A percentile compares a stretch with the other conserved stretches of the same genome.
Conservation (phyloP, 2,113 vertebrate genomes). For the Syngnathus typhle region DNA sequence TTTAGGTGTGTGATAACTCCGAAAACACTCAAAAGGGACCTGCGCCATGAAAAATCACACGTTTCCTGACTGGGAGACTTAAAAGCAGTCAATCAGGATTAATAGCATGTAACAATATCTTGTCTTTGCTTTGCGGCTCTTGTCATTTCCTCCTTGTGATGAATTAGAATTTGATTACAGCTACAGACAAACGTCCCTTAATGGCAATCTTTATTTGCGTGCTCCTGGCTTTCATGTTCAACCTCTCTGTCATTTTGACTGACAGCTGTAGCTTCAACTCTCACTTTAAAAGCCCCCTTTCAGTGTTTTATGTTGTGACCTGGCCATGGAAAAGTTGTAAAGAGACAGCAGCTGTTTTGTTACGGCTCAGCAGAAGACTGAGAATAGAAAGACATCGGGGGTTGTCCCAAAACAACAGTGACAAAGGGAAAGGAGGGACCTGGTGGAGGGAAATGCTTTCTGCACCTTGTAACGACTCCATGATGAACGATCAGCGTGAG, state of each 20-base stretch:
- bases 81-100: conserved; percentile 46
- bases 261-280: conserved; percentile 59
- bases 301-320: conserved; percentile 56
- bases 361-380: conserved; percentile 44
- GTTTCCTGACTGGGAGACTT: conserved; percentile 35
- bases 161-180: conserved; percentile 60
- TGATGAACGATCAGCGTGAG: conserved; percentile 22
- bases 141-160: conserved; percentile 49
- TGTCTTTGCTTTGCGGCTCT: conserved; percentile 39
- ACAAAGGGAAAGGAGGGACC: conserved; percentile 14
- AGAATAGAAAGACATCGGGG: conserved; percentile 48
- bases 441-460: conserved; percentile 25
- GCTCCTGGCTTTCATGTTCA: conserved; percentile 38
- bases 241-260: conserved; percentile 34
- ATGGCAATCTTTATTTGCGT: conserved; percentile 27
- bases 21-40: conserved; percentile 16
- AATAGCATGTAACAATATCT: conserved; percentile 65
- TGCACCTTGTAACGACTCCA: conserved; percentile 19
- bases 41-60: conserved; percentile 47
- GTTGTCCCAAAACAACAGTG: conserved; percentile 17
- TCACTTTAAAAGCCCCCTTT: conserved; percentile 36
- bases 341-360: conserved; percentile 57
- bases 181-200: conserved; percentile 11
- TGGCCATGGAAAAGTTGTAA: conserved; percentile 48
- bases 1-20: conserved; percentile 3